Evolutionary conservation across 2,113 vertebrate species (phyloP).

Genomic region (Cyanoramphus novaezelandiae): DNA sequence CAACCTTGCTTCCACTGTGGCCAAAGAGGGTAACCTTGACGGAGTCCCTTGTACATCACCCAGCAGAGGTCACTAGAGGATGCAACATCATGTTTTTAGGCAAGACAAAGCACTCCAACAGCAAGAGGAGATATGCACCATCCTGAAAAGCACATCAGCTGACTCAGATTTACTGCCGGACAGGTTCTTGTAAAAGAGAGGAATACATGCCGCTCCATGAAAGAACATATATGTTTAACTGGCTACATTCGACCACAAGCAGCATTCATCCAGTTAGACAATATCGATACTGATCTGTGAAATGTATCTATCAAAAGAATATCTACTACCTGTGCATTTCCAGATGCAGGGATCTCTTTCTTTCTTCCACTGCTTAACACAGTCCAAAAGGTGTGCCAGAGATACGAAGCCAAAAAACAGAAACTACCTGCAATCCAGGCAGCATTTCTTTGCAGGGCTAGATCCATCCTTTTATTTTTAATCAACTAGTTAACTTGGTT

Average conservation of each 20-base stretch:
- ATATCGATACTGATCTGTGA: background rate
- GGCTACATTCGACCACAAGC: background rate
- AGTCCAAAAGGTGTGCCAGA: slow-evolving; percentile 85
- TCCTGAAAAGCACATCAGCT: background rate
- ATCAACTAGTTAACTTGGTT: slow-evolving; percentile 5
- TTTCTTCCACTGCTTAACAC: slow-evolving; percentile 76
- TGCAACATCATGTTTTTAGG: background rate
- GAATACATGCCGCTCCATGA: background rate
- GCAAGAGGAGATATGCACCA: background rate
- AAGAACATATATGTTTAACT: background rate
- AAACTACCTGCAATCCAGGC: slow-evolving; percentile 86
- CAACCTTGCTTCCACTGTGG: background rate
- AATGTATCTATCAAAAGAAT: background rate
- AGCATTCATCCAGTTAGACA: background rate
- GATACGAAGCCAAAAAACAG: slow-evolving; percentile 81
- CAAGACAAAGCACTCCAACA: background rate
- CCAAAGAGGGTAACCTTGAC: background rate
- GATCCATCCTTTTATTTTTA: slow-evolving; percentile 79
- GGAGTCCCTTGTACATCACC: background rate
- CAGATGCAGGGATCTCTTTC: slow-evolving; percentile 60
- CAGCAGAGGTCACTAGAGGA: slow-evolving; percentile 33
- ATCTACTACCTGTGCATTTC: slow-evolving; percentile 81
- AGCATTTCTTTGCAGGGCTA: slow-evolving; percentile 79
- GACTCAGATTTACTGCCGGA: background rate
- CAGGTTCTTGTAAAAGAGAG: background rate